Conservation (phyloP, 2,113 vertebrate genomes). For the Egretta garzetta region DNA sequence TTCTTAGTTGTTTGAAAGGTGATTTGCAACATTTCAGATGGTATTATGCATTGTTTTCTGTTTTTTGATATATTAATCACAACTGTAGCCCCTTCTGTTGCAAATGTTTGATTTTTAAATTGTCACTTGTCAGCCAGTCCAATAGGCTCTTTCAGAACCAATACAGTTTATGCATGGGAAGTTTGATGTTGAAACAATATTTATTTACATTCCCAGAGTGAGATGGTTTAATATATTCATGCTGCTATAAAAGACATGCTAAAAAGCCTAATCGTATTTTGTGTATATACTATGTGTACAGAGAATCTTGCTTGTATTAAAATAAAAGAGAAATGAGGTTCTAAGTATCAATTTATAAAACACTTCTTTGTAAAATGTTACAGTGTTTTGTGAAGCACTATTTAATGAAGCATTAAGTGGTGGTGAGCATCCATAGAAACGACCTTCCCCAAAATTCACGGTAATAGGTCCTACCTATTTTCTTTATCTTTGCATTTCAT, state of each 20-base stretch:
- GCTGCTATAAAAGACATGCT: constrained; percentile 56
- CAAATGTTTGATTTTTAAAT: constrained; percentile 36
- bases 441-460: neutral
- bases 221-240: constrained; percentile 58
- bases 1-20: constrained; percentile 24
- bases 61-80: constrained; percentile 35
- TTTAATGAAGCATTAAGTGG: neutral
- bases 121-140: constrained; percentile 45
- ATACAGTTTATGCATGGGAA: constrained; percentile 61
- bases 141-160: constrained; percentile 44
- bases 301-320: constrained; percentile 65
- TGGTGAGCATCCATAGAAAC: neutral
- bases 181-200: constrained; percentile 62
- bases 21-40: constrained; percentile 37
- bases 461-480: neutral
- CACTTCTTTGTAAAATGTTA: constrained; percentile 32
- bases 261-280: constrained; percentile 64
- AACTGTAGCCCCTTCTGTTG: constrained; percentile 42
- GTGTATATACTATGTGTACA: constrained; percentile 68
- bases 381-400: constrained; percentile 1
- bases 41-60: constrained; percentile 42
- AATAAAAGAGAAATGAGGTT: constrained; percentile 62
- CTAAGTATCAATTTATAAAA: constrained; percentile 61
- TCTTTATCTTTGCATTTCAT: neutral
- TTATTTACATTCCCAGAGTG: constrained; percentile 65